Conservation (phyloP, 2,888 invertebrate species). For the Xestoiulus laeticollis region DNA sequence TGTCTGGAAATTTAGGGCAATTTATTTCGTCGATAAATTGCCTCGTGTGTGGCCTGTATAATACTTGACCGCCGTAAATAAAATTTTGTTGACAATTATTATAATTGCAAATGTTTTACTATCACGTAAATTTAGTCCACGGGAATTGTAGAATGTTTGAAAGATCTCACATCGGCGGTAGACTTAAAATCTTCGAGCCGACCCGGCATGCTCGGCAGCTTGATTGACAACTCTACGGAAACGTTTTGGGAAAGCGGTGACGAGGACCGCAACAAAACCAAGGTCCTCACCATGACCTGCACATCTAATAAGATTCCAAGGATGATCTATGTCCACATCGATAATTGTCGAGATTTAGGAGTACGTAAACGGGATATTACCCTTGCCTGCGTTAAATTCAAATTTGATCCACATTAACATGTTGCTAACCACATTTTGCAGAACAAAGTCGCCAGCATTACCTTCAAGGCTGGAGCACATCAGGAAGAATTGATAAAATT, state of each 20-base stretch:
- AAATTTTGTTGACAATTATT: too few species aligned
- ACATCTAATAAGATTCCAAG: constrained; percentile 74
- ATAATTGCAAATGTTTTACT: too few species aligned
- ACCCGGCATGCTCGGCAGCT: constrained; percentile 90
- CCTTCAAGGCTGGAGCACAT: constrained; percentile 85
- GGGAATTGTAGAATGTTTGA: constrained; percentile 73
- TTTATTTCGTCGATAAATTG: too few species aligned
- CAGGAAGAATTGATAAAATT: constrained; percentile 82
- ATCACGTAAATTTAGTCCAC: too few species aligned
- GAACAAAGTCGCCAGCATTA: constrained; percentile 87
- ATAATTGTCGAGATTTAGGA: constrained; percentile 91
- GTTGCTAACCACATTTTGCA: constrained; percentile 63
- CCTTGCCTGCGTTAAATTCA: too few species aligned
- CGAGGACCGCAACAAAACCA: constrained; percentile 90
- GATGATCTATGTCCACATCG: constrained; percentile 87
- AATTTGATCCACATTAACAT: neutral
- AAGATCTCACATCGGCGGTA: constrained; percentile 78
- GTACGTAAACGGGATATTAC: constrained; percentile 66
- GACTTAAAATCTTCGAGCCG: constrained; percentile 91
- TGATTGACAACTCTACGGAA: constrained; percentile 93
- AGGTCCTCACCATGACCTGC: constrained; percentile 79
- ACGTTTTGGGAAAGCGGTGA: constrained; percentile 99
- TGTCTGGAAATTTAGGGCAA: too few species aligned
- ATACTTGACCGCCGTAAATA: too few species aligned
- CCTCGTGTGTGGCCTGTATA: too few species aligned